Percentiles rank a stretch among this genome's conserved stretches.
Conservation (phyloP, 2,113 vertebrate species). For the Enhydra lutris region DNA sequence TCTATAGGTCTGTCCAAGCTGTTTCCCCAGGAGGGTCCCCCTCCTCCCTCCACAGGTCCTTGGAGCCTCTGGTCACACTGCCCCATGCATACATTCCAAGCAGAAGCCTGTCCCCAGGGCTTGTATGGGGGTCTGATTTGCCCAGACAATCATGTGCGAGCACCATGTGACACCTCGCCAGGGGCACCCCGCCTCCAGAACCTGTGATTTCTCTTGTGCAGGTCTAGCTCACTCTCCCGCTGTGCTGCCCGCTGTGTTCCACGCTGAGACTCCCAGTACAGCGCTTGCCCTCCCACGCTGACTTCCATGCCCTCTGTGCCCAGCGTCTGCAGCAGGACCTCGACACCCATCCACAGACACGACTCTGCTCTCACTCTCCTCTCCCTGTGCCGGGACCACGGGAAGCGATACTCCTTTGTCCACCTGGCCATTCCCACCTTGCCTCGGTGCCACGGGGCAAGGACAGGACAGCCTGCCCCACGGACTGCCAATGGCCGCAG, state of each 20-base stretch:
- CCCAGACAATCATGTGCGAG: not conserved
- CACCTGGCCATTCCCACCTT: not conserved
- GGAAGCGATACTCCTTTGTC: not conserved
- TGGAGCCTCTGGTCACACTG: not conserved
- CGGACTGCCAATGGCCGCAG: not conserved
- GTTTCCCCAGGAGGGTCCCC: not conserved
- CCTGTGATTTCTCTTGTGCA: not conserved
- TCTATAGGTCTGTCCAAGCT: not conserved
- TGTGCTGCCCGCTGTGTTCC: not conserved
- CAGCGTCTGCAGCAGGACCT: not conserved
- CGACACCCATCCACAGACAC: not conserved
- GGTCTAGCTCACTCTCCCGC: not conserved
- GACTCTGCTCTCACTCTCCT: not conserved
- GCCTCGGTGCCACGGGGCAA: accelerated
- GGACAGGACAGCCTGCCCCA: not conserved
- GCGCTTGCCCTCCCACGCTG: not conserved
- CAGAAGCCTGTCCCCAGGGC: not conserved
- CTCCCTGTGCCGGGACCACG: accelerated
- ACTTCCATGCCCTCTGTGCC: not conserved
- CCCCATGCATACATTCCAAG: not conserved
- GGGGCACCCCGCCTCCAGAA: not conserved
- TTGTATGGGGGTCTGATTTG: not conserved
- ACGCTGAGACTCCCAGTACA: not conserved
- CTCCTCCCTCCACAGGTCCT: not conserved
- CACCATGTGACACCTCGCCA: not conserved